These are phyloP conservation scores for Lithobates pipiens DNA, from an alignment of 2,797 vertebrate species.

Conservation along the genomic window DNA sequence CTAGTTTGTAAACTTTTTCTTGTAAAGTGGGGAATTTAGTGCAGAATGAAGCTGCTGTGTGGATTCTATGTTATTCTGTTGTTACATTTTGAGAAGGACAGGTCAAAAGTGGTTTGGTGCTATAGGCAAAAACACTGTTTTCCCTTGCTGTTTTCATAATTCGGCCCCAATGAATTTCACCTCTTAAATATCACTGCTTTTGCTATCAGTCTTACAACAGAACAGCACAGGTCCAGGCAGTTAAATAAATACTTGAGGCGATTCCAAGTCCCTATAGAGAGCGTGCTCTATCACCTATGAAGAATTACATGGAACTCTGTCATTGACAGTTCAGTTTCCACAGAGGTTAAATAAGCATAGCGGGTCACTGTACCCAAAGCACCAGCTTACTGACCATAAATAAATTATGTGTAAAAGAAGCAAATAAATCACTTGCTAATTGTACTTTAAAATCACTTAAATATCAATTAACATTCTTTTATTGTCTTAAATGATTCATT, in stretches of 20 bases:
- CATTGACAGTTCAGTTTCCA: conserved; percentile 53
- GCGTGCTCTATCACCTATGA: conserved; percentile 53
- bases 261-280: conserved; percentile 30
- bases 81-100: not conserved
- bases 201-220: conserved; percentile 23
- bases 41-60: not conserved
- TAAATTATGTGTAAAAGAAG: conserved; percentile 32
- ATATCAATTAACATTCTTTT: conserved; percentile 55
- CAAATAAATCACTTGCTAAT: conserved; percentile 51
- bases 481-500: conserved; percentile 36
- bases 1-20: no score
- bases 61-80: not conserved
- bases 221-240: conserved; percentile 48
- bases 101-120: not conserved
- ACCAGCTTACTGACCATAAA: conserved; percentile 14
- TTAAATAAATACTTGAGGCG: conserved; percentile 58
- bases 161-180: not conserved
- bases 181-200: conserved; percentile 2
- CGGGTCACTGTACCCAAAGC: conserved; percentile 37
- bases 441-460: conserved; percentile 53
- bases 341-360: conserved; percentile 58
- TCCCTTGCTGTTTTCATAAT: not conserved
- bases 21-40: not conserved
- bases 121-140: not conserved
- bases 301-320: conserved; percentile 51